Percentiles rank a stretch among this genome's conserved stretches.
These are phyloP conservation scores for Ochropacha duplaris DNA, from an alignment of 2,888 invertebrate species.

Conservation along the genomic window DNA sequence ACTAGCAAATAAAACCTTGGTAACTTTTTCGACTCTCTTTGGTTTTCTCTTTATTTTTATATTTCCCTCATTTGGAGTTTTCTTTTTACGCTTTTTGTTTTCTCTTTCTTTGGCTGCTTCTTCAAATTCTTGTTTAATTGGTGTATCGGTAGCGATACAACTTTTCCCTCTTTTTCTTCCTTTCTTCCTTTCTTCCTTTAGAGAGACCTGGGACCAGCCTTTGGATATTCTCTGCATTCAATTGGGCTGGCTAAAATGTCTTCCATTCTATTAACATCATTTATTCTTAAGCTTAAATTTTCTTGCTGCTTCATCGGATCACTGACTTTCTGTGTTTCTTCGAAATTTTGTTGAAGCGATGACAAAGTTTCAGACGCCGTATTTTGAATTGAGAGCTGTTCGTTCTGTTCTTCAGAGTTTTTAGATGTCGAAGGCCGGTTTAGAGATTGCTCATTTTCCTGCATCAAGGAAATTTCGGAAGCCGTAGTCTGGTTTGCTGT, in stretches of 20 bases:
- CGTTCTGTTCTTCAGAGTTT: too few relatives aligned
- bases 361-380: too few relatives aligned
- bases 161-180: constrained; percentile 12
- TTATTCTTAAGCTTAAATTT: constrained; percentile 2
- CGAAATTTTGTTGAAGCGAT: too few relatives aligned
- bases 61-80: constrained; percentile 8
- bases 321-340: constrained; percentile 2
- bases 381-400: too few relatives aligned
- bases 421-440: too few relatives aligned
- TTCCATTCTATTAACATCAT: neutral
- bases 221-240: constrained; percentile 12
- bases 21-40: constrained; percentile 6
- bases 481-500: constrained; percentile 5
- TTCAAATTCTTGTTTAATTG: constrained; percentile 13
- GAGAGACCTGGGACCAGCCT: constrained; percentile 6
- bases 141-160: constrained; percentile 14
- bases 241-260: constrained; percentile 10
- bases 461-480: neutral
- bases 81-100: constrained; percentile 3
- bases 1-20: constrained; percentile 8
- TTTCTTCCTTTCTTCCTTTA: too few relatives aligned
- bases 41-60: constrained; percentile 6
- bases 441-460: too few relatives aligned
- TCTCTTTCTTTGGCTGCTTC: constrained; percentile 3
- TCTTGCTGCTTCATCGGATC: neutral